These are phyloP conservation scores for Heteronetta atricapilla DNA, from an alignment of 2,113 vertebrate genomes.

Conservation along the genomic window DNA sequence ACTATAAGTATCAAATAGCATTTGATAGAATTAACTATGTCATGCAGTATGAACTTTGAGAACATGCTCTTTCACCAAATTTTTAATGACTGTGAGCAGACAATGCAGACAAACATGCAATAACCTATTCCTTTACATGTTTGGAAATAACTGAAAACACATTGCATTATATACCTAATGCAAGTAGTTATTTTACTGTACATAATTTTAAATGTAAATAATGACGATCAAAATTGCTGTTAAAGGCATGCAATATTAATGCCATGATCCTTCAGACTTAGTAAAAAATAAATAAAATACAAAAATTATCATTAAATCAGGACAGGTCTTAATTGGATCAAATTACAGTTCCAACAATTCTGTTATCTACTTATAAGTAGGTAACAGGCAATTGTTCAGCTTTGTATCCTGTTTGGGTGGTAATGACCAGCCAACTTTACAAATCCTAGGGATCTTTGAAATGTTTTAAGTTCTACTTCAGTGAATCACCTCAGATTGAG, in stretches of 20 bases:
- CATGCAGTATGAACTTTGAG: slow-evolving; percentile 18
- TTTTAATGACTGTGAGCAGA: background rate
- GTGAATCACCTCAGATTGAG: background rate
- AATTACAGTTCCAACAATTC: background rate
- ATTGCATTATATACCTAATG: background rate
- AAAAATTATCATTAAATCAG: background rate
- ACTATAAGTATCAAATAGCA: slow-evolving; percentile 4
- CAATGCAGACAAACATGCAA: background rate
- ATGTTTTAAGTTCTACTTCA: background rate
- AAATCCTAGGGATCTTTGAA: background rate
- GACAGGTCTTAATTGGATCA: background rate
- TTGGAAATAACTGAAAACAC: background rate
- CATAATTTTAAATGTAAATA: background rate
- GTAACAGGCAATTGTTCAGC: background rate
- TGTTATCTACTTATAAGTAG: background rate
- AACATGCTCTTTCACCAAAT: background rate
- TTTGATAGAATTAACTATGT: background rate
- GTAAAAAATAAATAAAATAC: background rate
- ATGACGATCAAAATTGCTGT: background rate
- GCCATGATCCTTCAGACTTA: background rate
- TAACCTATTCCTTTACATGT: background rate
- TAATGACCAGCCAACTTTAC: background rate
- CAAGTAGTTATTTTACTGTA: background rate
- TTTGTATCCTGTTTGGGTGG: background rate
- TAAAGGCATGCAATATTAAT: background rate